Base-by-base conservation (phyloP, 2,113 vertebrate genomes). In the Axis porcinus region DNA sequence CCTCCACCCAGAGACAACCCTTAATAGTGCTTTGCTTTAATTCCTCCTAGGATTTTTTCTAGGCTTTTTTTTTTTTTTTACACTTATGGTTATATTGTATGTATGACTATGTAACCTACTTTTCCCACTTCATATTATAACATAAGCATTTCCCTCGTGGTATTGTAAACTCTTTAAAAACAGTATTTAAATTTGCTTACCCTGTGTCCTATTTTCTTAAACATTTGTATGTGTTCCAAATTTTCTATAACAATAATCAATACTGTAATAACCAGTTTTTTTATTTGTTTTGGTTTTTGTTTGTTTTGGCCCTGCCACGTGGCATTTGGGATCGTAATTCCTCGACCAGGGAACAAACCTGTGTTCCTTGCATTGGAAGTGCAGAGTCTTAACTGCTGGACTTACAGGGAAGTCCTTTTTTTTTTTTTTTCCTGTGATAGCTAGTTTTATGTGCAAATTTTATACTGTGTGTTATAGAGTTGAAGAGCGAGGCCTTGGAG, bases 191-290 rank as follows among this genome's bases (percentile, higher is more conserved):
- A 57, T 76, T 50, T 84, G 6, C 21, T 92, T 94, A 52, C 57
- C 40, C 36, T 86, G 62, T 74, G 15, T 15, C n/a, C n/a, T 81
- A 3, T 45, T 88, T 87, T 86, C 67, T 19, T 40, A n/a, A 52
- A 94, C 74, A 76, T 85, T 89, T 88, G 76, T 52, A n/a, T 54
- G 19, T 76, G 55, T 70, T 95, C 33, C 50, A 95, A 17, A 55
- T 86, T 91, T 94, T 93, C 79, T 50, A 5, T 55, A 64, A 23
- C 28, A 74, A 85, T 70, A 94, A 92, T 97, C 83, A 67, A 81
- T 58, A 58, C 54, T 28, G 4, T 54, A 13, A 25, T 30, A 45
- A 36, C 33, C 30, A 33, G 9, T 50, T 50, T 50, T 50, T 30
- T 0, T 8, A 30, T 47, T 79, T 30, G 43, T 10, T 79, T 79